Evolutionary conservation across 2,888 invertebrate genomes (phyloP).

Genomic region (Drosophila buzzatii): DNA sequence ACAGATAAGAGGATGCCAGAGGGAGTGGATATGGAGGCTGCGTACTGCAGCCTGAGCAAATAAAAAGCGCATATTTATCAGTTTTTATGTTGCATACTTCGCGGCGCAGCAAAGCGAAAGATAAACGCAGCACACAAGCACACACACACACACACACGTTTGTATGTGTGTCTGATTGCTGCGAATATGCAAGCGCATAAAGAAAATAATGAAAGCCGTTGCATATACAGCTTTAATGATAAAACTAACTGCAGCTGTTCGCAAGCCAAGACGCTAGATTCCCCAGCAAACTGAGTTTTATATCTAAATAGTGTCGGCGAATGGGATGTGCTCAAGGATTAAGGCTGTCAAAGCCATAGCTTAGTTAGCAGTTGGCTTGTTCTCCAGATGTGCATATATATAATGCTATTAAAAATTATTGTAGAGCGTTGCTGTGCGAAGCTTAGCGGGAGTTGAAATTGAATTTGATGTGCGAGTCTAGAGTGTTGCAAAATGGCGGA

Average conservation of each 20-base stretch:
- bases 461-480: background rate
- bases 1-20: conserved; percentile 6
- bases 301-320: conserved; percentile 18
- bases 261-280: conserved; percentile 26
- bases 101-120: conserved; percentile 44
- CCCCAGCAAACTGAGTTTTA: conserved; percentile 7
- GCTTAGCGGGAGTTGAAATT: background rate
- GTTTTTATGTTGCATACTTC: conserved; percentile 68
- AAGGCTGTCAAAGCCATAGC: background rate
- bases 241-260: conserved; percentile 50
- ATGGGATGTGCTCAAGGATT: conserved; percentile 8
- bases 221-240: conserved; percentile 50
- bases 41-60: conserved; percentile 39
- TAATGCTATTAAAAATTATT: background rate
- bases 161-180: conserved; percentile 7
- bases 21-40: conserved; percentile 2
- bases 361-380: background rate
- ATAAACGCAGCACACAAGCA: conserved; percentile 26
- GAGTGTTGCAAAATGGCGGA: background rate
- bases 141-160: background rate
- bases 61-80: conserved; percentile 69
- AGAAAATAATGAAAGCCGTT: conserved; percentile 52
- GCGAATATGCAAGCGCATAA: conserved; percentile 20
- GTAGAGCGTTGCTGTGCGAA: background rate
- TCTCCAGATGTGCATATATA: background rate